A percentile compares a stretch with the other conserved stretches of the same genome.
phyloP scores from a whole-genome alignment of 1,140 invertebrate species.

The Dreissena rostriformis region DNA sequence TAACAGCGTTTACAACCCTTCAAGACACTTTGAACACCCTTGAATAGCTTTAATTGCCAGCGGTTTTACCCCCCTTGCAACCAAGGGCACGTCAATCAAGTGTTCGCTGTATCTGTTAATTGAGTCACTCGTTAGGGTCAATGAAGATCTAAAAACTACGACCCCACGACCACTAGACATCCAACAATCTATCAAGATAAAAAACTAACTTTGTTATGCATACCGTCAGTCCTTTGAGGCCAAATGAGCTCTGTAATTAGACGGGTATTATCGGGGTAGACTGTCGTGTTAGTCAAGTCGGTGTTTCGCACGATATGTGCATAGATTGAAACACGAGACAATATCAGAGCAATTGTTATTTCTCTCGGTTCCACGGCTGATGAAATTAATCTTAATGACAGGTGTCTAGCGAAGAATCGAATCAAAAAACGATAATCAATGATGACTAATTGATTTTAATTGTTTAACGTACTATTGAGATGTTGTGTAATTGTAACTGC shows the following conservation, averaged over 20 bases:
- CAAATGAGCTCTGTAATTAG: conserved; percentile 4
- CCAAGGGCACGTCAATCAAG: background rate
- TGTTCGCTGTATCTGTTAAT: conserved; percentile 1
- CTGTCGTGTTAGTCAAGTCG: background rate
- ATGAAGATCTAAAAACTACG: background rate
- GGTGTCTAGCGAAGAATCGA: background rate
- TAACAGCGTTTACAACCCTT: too few species aligned
- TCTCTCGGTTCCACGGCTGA: background rate
- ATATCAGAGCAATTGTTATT: background rate
- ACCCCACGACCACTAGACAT: background rate
- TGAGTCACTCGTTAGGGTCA: background rate
- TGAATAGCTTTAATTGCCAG: too few species aligned
- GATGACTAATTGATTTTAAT: conserved; percentile 13
- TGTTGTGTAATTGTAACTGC: background rate
- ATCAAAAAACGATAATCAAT: background rate
- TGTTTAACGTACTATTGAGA: background rate
- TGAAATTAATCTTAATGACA: background rate
- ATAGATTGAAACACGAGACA: background rate
- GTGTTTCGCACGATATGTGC: background rate
- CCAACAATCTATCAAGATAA: background rate
- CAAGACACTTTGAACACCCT: too few species aligned
- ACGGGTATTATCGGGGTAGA: background rate
- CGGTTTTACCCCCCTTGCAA: too few species aligned
- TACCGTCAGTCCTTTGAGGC: background rate
- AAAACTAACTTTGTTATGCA: background rate